A percentile compares a stretch with the other conserved stretches of the same genome.
Evolutionary conservation across 2,888 invertebrate genomes (phyloP).

Genomic region (Gnatocerus cornutus): DNA sequence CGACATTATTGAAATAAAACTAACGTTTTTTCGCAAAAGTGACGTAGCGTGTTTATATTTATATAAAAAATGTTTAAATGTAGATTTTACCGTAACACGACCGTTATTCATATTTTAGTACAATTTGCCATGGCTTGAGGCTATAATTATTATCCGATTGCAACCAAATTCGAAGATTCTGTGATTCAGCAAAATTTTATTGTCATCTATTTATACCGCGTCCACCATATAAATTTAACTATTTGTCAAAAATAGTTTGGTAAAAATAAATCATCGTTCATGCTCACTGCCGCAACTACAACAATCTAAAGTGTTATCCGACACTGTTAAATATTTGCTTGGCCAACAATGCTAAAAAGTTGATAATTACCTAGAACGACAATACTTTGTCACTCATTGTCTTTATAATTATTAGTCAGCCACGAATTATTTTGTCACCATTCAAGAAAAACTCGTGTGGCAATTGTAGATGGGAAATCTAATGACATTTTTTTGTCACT

Average conservation of each 20-base stretch:
- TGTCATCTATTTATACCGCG: slow-evolving; percentile 36
- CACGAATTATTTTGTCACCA: slow-evolving; percentile 19
- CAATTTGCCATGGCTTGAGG: slow-evolving; percentile 10
- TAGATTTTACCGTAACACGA: slow-evolving; percentile 33
- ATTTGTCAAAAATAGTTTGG: slow-evolving; percentile 39
- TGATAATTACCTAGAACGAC: slow-evolving; percentile 33
- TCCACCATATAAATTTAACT: slow-evolving; percentile 23
- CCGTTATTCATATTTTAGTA: slow-evolving; percentile 35
- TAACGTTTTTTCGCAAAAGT: slow-evolving; percentile 1
- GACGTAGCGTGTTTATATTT: background rate
- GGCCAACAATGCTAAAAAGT: slow-evolving; percentile 18
- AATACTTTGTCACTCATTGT: slow-evolving; percentile 36
- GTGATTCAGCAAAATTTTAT: slow-evolving; percentile 37
- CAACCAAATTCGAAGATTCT: slow-evolving; percentile 27
- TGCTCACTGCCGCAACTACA: background rate
- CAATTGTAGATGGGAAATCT: slow-evolving; percentile 14
- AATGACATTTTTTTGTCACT: too few species aligned
- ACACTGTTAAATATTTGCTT: slow-evolving; percentile 18
- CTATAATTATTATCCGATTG: slow-evolving; percentile 13
- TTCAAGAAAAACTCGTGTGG: slow-evolving; percentile 16
- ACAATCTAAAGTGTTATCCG: slow-evolving; percentile 1
- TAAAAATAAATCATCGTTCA: slow-evolving; percentile 44
- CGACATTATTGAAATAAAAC: background rate
- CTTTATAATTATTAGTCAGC: slow-evolving; percentile 27
- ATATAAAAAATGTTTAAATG: slow-evolving; percentile 8